phyloP scores from a whole-genome alignment of 2,113 vertebrate genomes.

The Seriola quinqueradiata region DNA sequence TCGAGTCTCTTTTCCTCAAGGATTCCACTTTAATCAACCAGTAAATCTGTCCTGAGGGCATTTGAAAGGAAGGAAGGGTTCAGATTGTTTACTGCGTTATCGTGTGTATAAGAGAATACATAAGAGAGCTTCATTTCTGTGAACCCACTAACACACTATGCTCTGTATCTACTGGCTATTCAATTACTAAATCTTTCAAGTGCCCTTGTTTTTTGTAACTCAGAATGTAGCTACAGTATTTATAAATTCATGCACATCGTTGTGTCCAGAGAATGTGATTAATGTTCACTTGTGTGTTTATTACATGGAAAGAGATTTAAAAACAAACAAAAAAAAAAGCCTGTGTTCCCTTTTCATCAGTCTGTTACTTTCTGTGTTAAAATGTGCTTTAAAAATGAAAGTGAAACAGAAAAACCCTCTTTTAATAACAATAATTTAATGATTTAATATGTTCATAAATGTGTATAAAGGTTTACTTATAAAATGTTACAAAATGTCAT shows the following conservation, averaged over 20 bases:
- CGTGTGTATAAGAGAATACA: neutral
- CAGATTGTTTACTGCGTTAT: neutral
- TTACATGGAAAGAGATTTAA: neutral
- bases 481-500: neutral
- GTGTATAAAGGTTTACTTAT: neutral
- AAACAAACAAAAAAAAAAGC: too few species aligned
- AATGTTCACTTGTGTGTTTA: neutral
- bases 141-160: neutral
- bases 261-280: neutral
- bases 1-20: neutral
- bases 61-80: neutral
- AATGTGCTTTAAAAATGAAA: neutral
- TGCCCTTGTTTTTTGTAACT: constrained; percentile 50
- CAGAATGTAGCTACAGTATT: neutral
- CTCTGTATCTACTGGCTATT: neutral
- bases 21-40: neutral
- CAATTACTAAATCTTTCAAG: constrained; percentile 12
- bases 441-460: neutral
- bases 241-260: neutral
- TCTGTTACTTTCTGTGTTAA: neutral
- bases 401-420: neutral
- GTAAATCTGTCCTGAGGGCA: neutral
- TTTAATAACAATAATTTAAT: neutral
- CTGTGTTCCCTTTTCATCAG: neutral
- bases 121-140: neutral